phyloP scores from a whole-genome alignment of 2,888 invertebrate species.

The Hybos culiciformis region DNA sequence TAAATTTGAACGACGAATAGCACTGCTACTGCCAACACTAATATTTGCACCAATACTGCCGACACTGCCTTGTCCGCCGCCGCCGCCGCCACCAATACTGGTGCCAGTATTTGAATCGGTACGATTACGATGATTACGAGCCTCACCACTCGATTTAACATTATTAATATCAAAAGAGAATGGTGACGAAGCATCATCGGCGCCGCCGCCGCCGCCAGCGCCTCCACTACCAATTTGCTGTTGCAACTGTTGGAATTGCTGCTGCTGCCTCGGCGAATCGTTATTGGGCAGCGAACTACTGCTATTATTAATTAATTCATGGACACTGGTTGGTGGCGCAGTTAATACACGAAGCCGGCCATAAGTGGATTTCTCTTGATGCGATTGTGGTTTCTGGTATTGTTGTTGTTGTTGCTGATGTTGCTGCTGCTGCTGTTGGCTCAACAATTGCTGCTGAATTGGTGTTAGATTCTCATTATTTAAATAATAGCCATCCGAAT shows the following conservation, averaged over 20 bases:
- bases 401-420: not conserved
- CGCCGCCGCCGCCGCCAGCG: slow-evolving; percentile 17
- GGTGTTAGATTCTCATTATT: slow-evolving; percentile 13
- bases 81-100: slow-evolving; percentile 10
- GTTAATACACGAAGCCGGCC: slow-evolving; percentile 59
- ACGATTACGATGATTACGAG: slow-evolving; percentile 10
- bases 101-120: slow-evolving; percentile 9
- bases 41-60: too few species aligned
- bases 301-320: slow-evolving; percentile 25
- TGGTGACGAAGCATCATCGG: slow-evolving; percentile 22
- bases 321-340: slow-evolving; percentile 46
- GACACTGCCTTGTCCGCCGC: slow-evolving; percentile 11
- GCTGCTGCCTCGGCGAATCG: too few species aligned
- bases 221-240: not conserved
- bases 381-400: slow-evolving; percentile 8
- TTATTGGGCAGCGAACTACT: too few species aligned
- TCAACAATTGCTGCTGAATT: slow-evolving; percentile 5
- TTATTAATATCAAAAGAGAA: slow-evolving; percentile 22
- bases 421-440: slow-evolving; percentile 1
- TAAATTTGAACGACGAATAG: slow-evolving; percentile 30
- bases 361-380: slow-evolving; percentile 50
- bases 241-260: not conserved
- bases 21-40: slow-evolving; percentile 15
- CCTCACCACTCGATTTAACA: slow-evolving; percentile 6
- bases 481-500: slow-evolving; percentile 13